Percentiles rank a stretch among this genome's conserved stretches.
Evolutionary conservation across 2,113 vertebrate genomes (phyloP).

Genomic region (Xyliphius kryptos): DNA sequence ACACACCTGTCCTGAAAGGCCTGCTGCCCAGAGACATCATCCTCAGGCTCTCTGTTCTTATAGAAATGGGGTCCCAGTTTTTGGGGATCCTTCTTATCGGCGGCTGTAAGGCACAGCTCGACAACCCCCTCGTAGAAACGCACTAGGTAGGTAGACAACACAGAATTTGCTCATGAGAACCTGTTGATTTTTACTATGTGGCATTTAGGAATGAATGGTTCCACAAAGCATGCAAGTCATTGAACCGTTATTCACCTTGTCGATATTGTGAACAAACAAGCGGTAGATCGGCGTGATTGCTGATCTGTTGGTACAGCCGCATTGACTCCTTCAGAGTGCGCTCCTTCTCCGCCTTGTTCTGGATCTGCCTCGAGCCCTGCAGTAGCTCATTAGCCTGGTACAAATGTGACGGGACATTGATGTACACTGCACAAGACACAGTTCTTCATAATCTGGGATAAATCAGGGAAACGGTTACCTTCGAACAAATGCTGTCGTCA

Average conservation of each 20-base stretch:
- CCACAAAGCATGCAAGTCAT: too few relatives aligned
- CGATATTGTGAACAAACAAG: slow-evolving; percentile 89
- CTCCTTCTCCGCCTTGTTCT: slow-evolving; percentile 85
- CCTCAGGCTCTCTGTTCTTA: slow-evolving; percentile 93
- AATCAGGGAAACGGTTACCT: too few relatives aligned
- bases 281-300: slow-evolving; percentile 85
- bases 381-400: slow-evolving; percentile 90
- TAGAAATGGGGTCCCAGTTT: slow-evolving; percentile 93
- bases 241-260: slow-evolving; percentile 87
- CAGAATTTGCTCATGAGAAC: too few relatives aligned
- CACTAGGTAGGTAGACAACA: slow-evolving; percentile 66
- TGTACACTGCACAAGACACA: too few relatives aligned
- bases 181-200: too few relatives aligned
- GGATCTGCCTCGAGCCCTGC: slow-evolving; percentile 85
- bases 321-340: slow-evolving; percentile 83
- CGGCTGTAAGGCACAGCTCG: slow-evolving; percentile 87
- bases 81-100: slow-evolving; percentile 94
- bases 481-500: slow-evolving; percentile 91
- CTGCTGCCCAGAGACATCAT: slow-evolving; percentile 80
- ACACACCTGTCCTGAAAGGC: slow-evolving; percentile 95
- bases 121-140: slow-evolving; percentile 95
- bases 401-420: too few relatives aligned
- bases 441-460: too few relatives aligned
- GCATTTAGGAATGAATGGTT: too few relatives aligned
- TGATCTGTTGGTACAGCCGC: slow-evolving; percentile 90